Evolutionary conservation across 2,113 vertebrate genomes (phyloP), one percentile per base, ranked within the genome.

Genomic region (Poecilia latipinna): DNA sequence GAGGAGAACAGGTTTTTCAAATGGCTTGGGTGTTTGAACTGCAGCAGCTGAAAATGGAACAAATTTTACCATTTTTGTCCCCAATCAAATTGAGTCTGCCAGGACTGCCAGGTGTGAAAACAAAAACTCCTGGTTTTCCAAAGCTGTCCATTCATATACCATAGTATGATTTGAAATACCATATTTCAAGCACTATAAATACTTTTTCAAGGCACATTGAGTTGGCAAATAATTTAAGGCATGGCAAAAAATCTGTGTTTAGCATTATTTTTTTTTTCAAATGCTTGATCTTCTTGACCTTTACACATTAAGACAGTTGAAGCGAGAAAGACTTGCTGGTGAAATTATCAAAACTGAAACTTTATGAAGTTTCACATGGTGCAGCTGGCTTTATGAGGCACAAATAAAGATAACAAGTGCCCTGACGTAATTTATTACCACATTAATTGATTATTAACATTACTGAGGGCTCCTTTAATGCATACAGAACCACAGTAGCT

Each of bases 401-500:
- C 68, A 71, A 78, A 80, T 64, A 1, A 65, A 69, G 60, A 73
- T 3, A 26, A 4, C 35, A 74, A 54, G 28, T 57, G 51, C 17
- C 7, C 17, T 57, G 51, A 57, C 51, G 51, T 57, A 22, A 57
- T 57, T 57, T 57, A 57, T 57, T 32, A 35, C 37, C 64, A 65
- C 72, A 42, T 29, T 57, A 24, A 26, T 33, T 65, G 62, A 64
- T 65, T 72, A 81, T 75, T 61, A 17, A 32, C 13, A 7, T 24
- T 54, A 0, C 15, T 51, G 31, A 51, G 13, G 12, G 37, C 42
- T 57, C 24, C 51, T 65, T 61, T 17, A 65, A 10, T 12, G 3
- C 26, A 22, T 42, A 67, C 68, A 44, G 33, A 65, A 71, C 54
- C 60, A 24, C 82, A 28, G 84, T 83, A 82, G 90, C 87, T 65